Base-by-base conservation (phyloP, 2,888 invertebrate genomes). In the Arrhopalites spinosus region DNA sequence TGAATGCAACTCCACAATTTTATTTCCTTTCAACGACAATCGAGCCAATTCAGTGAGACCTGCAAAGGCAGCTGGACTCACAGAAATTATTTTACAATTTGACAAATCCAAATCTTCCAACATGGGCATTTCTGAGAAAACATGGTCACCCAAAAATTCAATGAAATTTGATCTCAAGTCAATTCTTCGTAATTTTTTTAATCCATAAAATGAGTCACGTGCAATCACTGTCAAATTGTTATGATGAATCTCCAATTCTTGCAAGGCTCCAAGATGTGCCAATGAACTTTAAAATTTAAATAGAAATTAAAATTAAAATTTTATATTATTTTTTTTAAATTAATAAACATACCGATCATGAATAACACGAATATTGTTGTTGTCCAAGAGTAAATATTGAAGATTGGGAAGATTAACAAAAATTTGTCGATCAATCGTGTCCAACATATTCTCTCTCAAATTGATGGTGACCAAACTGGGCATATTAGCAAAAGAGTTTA, bases 121-220 rank as follows among this genome's bases (percentile, higher is more conserved):
- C 83, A 90, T 90, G 87, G 92, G 91, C 85, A 93, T 87, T 84
- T 93, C 93, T 0, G 91, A 90, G 85, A 94, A 94, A 50, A 91
- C 92, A 79, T 91, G 90, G 83, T 93, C 92, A 2, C 92, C 92
- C 83, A 94, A 88, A 87, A 91, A 91, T 82, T 90, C 89, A 83
- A 94, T 89, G 84, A 89, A 88, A 85, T 94, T 94, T 81, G 88
- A 88, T 78, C 91, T 90, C 81, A 94, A 87, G 86, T 93, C 92
- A 82, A 94, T 88, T 84, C 90, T 88, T 85, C 89, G 89, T 81
- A 94, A 87, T 85, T 90, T 90, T 67, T 90, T 90, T 84, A 94
- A 87, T 64, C 93, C 93, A 83, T 90, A 89, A 86, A 94, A 94
- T 79, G 91, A 91, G 84, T 92, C 91, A 78, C 90, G 89, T 79